Percentiles rank a stretch among this genome's conserved stretches.
These are phyloP conservation scores for Papilio protenor DNA, from an alignment of 2,888 invertebrate genomes.

Conservation along the genomic window DNA sequence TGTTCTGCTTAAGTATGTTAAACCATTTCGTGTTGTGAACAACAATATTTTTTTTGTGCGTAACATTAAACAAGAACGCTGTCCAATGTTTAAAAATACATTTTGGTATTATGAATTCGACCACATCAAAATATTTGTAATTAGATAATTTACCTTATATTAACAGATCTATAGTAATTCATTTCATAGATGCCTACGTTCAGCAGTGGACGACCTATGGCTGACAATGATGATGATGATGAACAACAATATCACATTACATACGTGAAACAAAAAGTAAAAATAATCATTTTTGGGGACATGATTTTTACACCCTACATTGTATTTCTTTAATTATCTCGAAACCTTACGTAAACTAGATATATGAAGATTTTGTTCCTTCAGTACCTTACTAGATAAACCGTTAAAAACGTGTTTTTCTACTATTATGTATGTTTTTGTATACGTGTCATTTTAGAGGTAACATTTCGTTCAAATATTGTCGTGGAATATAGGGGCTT, in stretches of 20 bases:
- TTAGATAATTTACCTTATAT: background rate
- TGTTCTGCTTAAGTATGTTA: background rate
- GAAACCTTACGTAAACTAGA: background rate
- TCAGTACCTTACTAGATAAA: too few species aligned
- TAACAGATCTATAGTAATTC: background rate
- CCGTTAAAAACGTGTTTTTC: background rate
- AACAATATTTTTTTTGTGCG: background rate
- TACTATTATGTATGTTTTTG: background rate
- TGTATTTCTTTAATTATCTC: background rate
- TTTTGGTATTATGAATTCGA: background rate
- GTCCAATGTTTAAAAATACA: background rate
- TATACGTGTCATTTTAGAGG: background rate
- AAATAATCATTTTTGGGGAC: background rate
- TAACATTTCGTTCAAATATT: background rate
- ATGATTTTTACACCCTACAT: background rate
- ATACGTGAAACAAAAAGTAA: background rate
- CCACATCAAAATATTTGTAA: background rate
- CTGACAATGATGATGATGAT: too few species aligned
- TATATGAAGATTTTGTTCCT: background rate
- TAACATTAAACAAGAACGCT: background rate
- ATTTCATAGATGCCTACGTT: background rate
- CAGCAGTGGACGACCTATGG: too few species aligned
- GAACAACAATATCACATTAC: background rate
- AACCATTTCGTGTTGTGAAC: background rate
- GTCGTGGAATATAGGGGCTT: constrained; percentile 28